Conservation (phyloP, 2,113 vertebrate species). For the Podarcis muralis region DNA sequence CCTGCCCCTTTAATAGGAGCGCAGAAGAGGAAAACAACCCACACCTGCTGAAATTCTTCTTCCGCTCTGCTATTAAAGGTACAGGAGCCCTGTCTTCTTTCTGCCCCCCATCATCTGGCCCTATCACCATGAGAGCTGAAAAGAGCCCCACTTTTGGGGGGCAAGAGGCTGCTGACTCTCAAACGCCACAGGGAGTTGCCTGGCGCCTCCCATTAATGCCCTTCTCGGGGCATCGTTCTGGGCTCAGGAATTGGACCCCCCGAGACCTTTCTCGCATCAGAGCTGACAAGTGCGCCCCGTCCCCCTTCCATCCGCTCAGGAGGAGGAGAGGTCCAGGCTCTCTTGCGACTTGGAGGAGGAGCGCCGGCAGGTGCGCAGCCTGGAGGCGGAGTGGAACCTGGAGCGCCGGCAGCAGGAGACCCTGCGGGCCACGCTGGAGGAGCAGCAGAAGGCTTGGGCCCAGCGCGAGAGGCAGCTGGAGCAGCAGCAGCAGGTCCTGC, state of each 20-base stretch:
- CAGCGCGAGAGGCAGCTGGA: slow-evolving; percentile 67
- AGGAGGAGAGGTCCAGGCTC: slow-evolving; percentile 60
- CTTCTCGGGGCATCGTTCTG: neutral
- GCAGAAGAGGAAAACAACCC: neutral
- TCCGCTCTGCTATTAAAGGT: neutral
- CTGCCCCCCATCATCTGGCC: neutral
- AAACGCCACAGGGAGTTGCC: neutral
- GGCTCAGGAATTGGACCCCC: fast-evolving
- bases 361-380: slow-evolving; percentile 35
- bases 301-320: slow-evolving; percentile 28
- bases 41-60: neutral
- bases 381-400: slow-evolving; percentile 57
- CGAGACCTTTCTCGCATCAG: too few species aligned
- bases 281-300: neutral
- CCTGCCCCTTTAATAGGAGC: neutral
- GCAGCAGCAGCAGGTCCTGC: slow-evolving; percentile 45
- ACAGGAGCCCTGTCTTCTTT: neutral
- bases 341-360: slow-evolving; percentile 54
- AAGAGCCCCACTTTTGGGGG: too few species aligned
- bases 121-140: too few species aligned
- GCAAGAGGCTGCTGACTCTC: neutral
- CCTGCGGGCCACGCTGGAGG: slow-evolving; percentile 58
- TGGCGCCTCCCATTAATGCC: neutral
- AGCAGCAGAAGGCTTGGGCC: slow-evolving; percentile 58
- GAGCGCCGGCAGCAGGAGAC: slow-evolving; percentile 53